Base-by-base conservation (phyloP, 2,888 invertebrate genomes). In the Clusia tigrina region DNA sequence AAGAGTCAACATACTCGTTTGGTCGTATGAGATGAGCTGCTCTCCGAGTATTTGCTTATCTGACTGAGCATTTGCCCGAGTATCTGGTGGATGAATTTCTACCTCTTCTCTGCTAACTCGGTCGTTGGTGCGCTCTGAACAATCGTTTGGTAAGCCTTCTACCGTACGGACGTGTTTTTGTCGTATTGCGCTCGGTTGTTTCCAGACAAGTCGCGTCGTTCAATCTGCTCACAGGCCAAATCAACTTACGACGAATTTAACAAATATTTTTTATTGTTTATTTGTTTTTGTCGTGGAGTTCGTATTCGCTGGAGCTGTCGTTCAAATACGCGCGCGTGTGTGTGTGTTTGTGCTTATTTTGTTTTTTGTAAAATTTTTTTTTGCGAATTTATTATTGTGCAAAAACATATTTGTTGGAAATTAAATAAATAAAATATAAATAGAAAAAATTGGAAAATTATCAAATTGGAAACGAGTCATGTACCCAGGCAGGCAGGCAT, bases 251-350 rank as follows among this genome's bases (percentile, higher is more conserved):
- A 9, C 32, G 32, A 42, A 48, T 22, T 48, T 48, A 42, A 37
- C 56, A 56, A 56, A 24, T 52, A 56, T 52, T 55, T 42, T 42
- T 25, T 15, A 17, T 54, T 54, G 26, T 32, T 20, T 60, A 25
- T 60, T 48, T 53, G 53, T 56, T 46, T 42, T 60, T 51, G 55
- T 60, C 51, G 51, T 37, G 51, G n/a, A 17, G n/a, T 48, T 60
- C 54, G 53, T 46, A 42, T 51, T 15, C n/a, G 12, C 24, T 60
- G 24, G 38, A 20, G 18, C 37, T 53, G 32, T 52, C n/a, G 42
- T 42, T 6, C 42, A 42, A n/a, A 9, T 32, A 32, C 32, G 32
- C 12, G 12, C 12, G 32, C 12, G 32, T 9, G 32, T 32, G 32
- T 32, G 12, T 32, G 20, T 54, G 54, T 26, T 54, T 26, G 54